These are phyloP conservation scores for Squalus acanthias DNA, from an alignment of 2,797 vertebrate species.

Conservation along the genomic window DNA sequence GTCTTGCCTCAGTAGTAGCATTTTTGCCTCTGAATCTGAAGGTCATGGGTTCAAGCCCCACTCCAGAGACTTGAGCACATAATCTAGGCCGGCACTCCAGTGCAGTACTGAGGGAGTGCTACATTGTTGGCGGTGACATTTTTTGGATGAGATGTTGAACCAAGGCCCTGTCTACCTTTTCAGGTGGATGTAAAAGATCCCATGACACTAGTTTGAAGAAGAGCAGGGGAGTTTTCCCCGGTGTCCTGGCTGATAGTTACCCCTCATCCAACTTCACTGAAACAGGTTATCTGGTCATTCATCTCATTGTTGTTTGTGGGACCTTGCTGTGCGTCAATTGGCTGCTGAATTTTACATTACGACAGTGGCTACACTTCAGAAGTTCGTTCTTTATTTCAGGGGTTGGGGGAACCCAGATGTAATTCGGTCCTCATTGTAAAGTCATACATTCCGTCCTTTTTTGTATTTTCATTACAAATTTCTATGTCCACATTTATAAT, in stretches of 20 bases:
- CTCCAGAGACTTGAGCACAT: background rate
- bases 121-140: background rate
- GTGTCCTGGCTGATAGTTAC: background rate
- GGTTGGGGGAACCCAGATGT: background rate
- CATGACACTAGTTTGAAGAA: background rate
- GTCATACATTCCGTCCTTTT: background rate
- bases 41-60: background rate
- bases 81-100: background rate
- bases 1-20: background rate
- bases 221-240: background rate
- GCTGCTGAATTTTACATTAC: background rate
- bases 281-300: background rate
- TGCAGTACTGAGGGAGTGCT: background rate
- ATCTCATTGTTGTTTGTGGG: background rate
- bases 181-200: background rate
- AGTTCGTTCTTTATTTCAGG: background rate
- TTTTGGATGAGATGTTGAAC: background rate
- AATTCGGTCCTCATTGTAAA: background rate
- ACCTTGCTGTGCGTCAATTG: background rate
- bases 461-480: background rate
- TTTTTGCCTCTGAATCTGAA: background rate
- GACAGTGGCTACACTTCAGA: background rate
- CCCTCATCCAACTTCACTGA: background rate
- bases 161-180: background rate
- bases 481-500: background rate